Evolutionary conservation across 2,797 vertebrate species (phyloP).

Genomic region (Sebastes taczanowskii): DNA sequence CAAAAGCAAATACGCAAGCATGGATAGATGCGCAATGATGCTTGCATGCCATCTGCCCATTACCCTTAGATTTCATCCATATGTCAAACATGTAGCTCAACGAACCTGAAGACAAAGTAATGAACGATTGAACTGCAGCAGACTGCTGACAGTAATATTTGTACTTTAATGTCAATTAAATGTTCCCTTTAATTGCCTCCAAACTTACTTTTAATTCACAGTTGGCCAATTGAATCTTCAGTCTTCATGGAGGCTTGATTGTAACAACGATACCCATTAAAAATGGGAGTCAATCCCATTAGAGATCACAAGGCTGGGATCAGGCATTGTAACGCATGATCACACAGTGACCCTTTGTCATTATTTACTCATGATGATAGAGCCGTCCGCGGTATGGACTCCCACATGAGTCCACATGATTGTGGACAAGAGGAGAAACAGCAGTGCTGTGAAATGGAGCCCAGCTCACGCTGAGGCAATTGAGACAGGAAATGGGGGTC

Average conservation of each 20-base stretch:
- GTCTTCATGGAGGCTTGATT: conserved; percentile 7
- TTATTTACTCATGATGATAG: conserved; percentile 61
- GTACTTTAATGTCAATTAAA: conserved; percentile 27
- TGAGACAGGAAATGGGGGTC: conserved; percentile 80
- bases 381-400: conserved; percentile 38
- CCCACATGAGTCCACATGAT: conserved; percentile 52
- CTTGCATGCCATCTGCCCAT: neutral
- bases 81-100: neutral
- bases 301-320: conserved; percentile 20
- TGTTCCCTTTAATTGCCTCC: conserved; percentile 4
- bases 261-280: conserved; percentile 24
- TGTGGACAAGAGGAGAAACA: conserved; percentile 43
- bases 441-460: conserved; percentile 62
- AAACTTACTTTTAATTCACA: conserved; percentile 13
- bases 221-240: neutral
- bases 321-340: conserved; percentile 6
- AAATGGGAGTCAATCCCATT: conserved; percentile 17
- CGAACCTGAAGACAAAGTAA: conserved; percentile 17
- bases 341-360: conserved; percentile 52
- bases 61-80: conserved; percentile 8
- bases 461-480: conserved; percentile 74
- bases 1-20: neutral
- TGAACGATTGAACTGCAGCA: neutral
- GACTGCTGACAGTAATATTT: neutral
- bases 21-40: neutral